Conservation (phyloP, 2,888 invertebrate genomes). For the Drosophila parthenogenetica region DNA sequence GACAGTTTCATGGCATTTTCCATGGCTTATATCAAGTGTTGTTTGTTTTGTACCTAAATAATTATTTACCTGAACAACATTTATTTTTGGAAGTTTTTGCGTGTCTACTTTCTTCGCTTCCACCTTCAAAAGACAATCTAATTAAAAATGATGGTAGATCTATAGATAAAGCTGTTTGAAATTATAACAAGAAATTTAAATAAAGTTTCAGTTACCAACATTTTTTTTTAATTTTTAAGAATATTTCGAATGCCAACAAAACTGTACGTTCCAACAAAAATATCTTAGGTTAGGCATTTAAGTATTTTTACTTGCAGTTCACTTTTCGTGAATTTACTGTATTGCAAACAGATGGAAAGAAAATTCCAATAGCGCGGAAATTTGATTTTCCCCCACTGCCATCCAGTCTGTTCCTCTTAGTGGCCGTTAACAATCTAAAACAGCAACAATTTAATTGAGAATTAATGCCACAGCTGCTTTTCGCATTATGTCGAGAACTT, state of each 20-base stretch:
- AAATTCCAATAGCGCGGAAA: constrained; percentile 13
- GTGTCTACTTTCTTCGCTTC: background rate
- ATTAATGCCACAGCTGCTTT: constrained; percentile 42
- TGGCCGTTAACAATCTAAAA: constrained; percentile 29
- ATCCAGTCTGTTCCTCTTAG: background rate
- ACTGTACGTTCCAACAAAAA: no score
- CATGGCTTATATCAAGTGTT: background rate
- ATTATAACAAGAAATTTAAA: background rate
- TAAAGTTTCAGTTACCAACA: background rate
- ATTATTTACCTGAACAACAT: constrained; percentile 49
- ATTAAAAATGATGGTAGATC: no score
- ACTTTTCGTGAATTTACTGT: constrained; percentile 27
- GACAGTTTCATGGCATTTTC: constrained; percentile 3
- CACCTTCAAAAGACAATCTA: no score
- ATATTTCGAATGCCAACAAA: background rate
- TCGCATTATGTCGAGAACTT: constrained; percentile 34
- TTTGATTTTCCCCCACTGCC: constrained; percentile 22
- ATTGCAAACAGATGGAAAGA: constrained; percentile 15
- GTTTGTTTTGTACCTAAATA: constrained; percentile 26
- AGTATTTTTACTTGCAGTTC: background rate
- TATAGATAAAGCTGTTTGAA: no score
- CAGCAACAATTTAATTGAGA: constrained; percentile 38
- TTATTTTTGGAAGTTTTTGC: constrained; percentile 36
- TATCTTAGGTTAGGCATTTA: no score
- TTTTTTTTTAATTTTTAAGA: background rate